A percentile compares a stretch with the other conserved stretches of the same genome.
Evolutionary conservation across 2,888 invertebrate genomes (phyloP).

Genomic region (Reticulitermes lucifugus): DNA sequence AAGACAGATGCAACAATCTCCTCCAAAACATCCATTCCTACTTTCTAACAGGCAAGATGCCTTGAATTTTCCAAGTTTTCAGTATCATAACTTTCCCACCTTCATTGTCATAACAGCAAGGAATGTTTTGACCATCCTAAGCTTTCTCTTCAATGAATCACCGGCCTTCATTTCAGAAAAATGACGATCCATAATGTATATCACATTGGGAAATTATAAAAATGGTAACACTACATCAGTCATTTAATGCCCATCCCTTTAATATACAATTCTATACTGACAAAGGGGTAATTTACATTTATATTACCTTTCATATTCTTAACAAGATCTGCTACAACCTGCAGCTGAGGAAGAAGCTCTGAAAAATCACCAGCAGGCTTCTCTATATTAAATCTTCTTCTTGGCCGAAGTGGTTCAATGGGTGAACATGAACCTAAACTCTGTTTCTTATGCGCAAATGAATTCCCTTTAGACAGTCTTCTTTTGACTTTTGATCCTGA

Average conservation of each 20-base stretch:
- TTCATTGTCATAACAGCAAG: neutral
- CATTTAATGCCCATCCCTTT: neutral
- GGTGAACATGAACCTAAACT: neutral
- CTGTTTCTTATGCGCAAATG: neutral
- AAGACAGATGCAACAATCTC: neutral
- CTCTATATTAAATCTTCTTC: conserved; percentile 1
- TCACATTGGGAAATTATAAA: too few species aligned
- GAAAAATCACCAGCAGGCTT: neutral
- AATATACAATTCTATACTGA: neutral
- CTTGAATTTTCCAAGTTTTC: neutral
- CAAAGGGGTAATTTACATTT: neutral
- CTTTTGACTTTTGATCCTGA: neutral
- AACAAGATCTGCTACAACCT: neutral
- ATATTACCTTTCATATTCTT: neutral
- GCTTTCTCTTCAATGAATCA: too few species aligned
- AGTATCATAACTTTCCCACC: neutral
- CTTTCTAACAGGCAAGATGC: neutral
- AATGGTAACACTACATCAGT: too few species aligned
- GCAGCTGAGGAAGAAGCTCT: neutral
- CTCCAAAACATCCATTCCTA: neutral
- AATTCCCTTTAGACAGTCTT: neutral
- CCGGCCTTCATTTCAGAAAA: too few species aligned
- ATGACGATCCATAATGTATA: too few species aligned
- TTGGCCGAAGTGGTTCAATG: neutral
- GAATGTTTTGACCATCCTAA: neutral